These are phyloP conservation scores for Drosophila mettleri DNA, from an alignment of 2,888 invertebrate species.

Conservation along the genomic window DNA sequence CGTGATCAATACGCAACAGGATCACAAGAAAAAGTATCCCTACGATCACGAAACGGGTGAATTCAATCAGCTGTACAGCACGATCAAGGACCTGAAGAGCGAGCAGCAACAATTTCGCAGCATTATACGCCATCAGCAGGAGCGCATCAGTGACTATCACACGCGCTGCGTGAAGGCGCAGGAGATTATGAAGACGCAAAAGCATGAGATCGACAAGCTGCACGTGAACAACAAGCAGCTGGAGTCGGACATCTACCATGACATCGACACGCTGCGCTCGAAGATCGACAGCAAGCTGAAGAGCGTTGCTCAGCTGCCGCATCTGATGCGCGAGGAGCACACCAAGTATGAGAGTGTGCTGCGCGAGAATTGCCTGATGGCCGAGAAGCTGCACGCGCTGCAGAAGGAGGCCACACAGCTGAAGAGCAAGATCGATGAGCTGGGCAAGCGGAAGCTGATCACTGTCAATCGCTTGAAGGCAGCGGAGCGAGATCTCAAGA, in stretches of 20 bases:
- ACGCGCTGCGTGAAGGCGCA: slow-evolving; percentile 82
- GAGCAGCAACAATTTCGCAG: slow-evolving; percentile 82
- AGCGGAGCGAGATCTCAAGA: slow-evolving; percentile 80
- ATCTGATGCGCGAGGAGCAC: slow-evolving; percentile 79
- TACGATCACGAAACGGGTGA: slow-evolving; percentile 37
- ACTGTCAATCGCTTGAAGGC: slow-evolving; percentile 77
- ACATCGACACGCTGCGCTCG: slow-evolving; percentile 78
- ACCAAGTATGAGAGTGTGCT: slow-evolving; percentile 76
- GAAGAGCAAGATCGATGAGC: slow-evolving; percentile 80
- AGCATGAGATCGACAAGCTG: slow-evolving; percentile 82
- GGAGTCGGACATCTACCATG: slow-evolving; percentile 80
- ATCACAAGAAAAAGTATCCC: slow-evolving; percentile 39
- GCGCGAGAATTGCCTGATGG: slow-evolving; percentile 78
- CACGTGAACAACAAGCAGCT: slow-evolving; percentile 79
- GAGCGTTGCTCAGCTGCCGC: slow-evolving; percentile 79
- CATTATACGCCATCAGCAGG: slow-evolving; percentile 82
- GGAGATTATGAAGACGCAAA: slow-evolving; percentile 83
- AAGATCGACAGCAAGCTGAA: slow-evolving; percentile 81
- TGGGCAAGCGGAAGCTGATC: slow-evolving; percentile 72
- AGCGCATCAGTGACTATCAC: slow-evolving; percentile 80
- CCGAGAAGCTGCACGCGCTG: slow-evolving; percentile 72
- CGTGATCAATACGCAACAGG: slow-evolving; percentile 65
- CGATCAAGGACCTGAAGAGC: slow-evolving; percentile 72
- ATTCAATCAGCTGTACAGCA: slow-evolving; percentile 61
- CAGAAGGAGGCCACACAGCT: slow-evolving; percentile 73